Evolutionary conservation across 2,888 invertebrate species (phyloP).

Genomic region (Odontomyia ornata): DNA sequence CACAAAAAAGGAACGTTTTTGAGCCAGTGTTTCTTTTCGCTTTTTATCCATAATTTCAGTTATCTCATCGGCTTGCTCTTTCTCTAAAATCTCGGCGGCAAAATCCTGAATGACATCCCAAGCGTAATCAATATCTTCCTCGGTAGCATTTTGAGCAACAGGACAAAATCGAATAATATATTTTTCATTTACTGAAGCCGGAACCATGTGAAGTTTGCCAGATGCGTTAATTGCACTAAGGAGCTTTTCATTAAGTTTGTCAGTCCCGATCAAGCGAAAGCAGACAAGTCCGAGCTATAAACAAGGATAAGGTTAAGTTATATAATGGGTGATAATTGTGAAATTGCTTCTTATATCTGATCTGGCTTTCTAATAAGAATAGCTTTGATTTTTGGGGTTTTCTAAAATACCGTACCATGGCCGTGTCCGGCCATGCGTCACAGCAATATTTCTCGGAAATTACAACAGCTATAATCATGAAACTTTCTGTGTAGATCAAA

Average conservation of each 20-base stretch:
- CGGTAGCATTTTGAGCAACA: conserved; percentile 87
- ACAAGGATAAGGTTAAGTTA: not conserved
- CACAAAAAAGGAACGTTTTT: conserved; percentile 95
- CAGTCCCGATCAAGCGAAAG: conserved; percentile 83
- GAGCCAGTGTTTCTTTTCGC: conserved; percentile 81
- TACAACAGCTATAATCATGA: too few species aligned
- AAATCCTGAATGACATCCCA: conserved; percentile 87
- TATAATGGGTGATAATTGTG: not conserved
- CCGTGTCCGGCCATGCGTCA: too few species aligned
- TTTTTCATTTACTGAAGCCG: conserved; percentile 87
- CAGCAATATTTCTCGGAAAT: too few species aligned
- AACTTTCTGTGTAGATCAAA: too few species aligned
- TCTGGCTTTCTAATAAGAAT: too few species aligned
- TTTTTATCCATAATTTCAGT: conserved; percentile 79
- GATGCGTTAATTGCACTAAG: conserved; percentile 93
- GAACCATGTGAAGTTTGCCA: conserved; percentile 96
- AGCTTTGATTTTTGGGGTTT: too few species aligned
- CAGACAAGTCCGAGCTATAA: conserved; percentile 87
- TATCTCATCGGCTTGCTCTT: conserved; percentile 72
- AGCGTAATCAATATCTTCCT: conserved; percentile 83
- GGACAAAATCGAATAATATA: conserved; percentile 95
- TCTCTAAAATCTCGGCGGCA: conserved; percentile 81
- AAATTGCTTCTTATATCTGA: too few species aligned
- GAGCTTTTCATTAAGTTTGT: conserved; percentile 88
- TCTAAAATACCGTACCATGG: too few species aligned